Percentiles rank a stretch among this genome's conserved stretches.
These are phyloP conservation scores for Uria aalge DNA, from an alignment of 2,113 vertebrate species.

Conservation along the genomic window DNA sequence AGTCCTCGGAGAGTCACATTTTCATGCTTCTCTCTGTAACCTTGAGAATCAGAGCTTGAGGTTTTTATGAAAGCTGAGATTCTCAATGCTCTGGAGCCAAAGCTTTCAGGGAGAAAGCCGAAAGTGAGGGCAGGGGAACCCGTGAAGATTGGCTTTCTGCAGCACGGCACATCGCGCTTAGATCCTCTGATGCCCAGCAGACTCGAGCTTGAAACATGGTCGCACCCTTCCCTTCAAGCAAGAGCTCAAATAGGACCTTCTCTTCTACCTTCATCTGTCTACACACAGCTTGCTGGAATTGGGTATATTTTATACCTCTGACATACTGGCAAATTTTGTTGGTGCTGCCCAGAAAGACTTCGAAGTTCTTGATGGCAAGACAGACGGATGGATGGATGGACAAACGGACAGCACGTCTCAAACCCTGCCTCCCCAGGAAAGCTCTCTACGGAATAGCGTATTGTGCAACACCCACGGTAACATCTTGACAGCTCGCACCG, in stretches of 20 bases:
- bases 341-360: neutral
- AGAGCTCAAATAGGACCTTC: fast-evolving
- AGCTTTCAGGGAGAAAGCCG: neutral
- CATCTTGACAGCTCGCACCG: neutral
- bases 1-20: neutral
- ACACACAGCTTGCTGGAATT: fast-evolving
- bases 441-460: fast-evolving
- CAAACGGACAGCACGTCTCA: neutral
- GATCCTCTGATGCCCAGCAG: fast-evolving
- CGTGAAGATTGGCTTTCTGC: neutral
- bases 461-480: slow-evolving; percentile 1
- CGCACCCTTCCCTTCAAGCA: neutral
- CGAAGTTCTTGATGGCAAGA: neutral
- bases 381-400: neutral
- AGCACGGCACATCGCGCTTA: fast-evolving
- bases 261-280: neutral
- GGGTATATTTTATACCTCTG: neutral
- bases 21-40: neutral
- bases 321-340: fast-evolving
- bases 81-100: neutral
- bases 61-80: neutral
- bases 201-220: neutral
- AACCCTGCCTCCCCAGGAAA: neutral
- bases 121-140: neutral
- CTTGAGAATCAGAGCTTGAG: neutral